phyloP scores from a whole-genome alignment of 2,888 invertebrate species.

The Fabriciana adippe region DNA sequence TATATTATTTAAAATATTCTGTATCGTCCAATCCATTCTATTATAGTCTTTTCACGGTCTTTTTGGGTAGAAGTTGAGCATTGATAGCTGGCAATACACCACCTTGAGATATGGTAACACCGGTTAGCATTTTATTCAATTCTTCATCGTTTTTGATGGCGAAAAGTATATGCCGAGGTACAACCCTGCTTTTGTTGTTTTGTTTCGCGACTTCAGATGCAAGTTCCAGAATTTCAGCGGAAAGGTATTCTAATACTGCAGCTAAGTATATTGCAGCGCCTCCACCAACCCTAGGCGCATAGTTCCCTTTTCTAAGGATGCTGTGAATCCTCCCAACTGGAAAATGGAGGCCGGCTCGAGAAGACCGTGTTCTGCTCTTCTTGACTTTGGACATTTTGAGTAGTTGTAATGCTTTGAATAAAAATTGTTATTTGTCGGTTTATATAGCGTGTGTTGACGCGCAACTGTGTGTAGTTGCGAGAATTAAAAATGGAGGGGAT shows the following conservation, averaged over 20 bases:
- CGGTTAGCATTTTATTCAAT: slow-evolving; percentile 54
- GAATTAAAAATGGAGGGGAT: neutral
- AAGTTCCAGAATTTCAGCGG: slow-evolving; percentile 86
- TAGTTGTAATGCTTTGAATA: neutral
- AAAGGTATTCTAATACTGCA: slow-evolving; percentile 84
- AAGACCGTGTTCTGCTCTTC: slow-evolving; percentile 59
- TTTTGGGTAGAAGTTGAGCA: slow-evolving; percentile 59
- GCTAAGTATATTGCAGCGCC: slow-evolving; percentile 81
- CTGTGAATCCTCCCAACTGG: slow-evolving; percentile 83
- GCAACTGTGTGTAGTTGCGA: neutral
- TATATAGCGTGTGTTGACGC: slow-evolving; percentile 15
- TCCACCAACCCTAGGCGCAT: slow-evolving; percentile 79
- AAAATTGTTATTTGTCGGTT: neutral
- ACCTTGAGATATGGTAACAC: slow-evolving; percentile 58
- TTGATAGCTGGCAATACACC: slow-evolving; percentile 62
- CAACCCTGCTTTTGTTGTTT: slow-evolving; percentile 83
- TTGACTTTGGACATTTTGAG: slow-evolving; percentile 47
- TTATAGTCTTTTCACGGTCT: slow-evolving; percentile 50
- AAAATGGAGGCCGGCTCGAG: slow-evolving; percentile 78
- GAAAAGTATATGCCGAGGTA: slow-evolving; percentile 58
- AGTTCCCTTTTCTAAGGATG: slow-evolving; percentile 82
- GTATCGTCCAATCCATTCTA: neutral
- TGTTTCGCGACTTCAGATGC: slow-evolving; percentile 84
- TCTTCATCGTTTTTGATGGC: slow-evolving; percentile 67
- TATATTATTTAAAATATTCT: slow-evolving; percentile 11